phyloP scores from a whole-genome alignment of 2,888 invertebrate genomes.

The Drosophila longiperda region DNA sequence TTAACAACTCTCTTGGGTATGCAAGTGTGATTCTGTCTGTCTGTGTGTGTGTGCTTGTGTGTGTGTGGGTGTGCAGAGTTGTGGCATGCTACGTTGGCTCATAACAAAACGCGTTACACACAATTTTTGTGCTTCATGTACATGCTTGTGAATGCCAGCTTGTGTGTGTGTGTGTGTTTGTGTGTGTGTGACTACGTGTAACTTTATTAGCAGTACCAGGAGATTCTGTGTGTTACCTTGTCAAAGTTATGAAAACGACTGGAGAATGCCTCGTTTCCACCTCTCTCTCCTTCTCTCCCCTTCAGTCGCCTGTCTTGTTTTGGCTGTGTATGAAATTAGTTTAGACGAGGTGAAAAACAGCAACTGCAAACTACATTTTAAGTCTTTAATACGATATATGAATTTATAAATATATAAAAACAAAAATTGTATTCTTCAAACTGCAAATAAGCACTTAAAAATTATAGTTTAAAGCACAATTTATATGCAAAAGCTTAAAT shows the following conservation, averaged over 20 bases:
- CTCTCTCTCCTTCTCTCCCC: background rate
- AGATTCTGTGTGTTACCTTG: constrained; percentile 67
- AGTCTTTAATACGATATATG: constrained; percentile 18
- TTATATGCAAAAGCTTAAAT: background rate
- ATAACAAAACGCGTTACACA: constrained; percentile 68
- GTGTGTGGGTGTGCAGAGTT: background rate
- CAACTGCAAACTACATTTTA: constrained; percentile 19
- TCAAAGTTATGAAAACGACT: constrained; percentile 76
- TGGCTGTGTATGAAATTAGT: constrained; percentile 69
- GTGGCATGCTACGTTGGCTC: constrained; percentile 28
- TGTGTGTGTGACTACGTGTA: constrained; percentile 44
- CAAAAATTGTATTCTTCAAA: background rate
- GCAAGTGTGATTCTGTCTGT: background rate
- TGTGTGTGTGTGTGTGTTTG: background rate
- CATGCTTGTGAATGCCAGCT: background rate
- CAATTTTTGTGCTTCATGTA: constrained; percentile 49
- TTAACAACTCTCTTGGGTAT: constrained; percentile 80
- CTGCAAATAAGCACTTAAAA: background rate
- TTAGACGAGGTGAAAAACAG: constrained; percentile 30
- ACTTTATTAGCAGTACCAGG: constrained; percentile 69
- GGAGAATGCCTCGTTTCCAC: constrained; percentile 47
- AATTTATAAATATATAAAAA: background rate
- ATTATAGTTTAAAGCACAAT: background rate
- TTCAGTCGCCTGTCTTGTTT: constrained; percentile 17
- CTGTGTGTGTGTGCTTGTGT: constrained; percentile 8